Evolutionary conservation across 2,888 invertebrate genomes (phyloP), one percentile per base, ranked within the genome.

Genomic region (Glaucopsyche alexis): DNA sequence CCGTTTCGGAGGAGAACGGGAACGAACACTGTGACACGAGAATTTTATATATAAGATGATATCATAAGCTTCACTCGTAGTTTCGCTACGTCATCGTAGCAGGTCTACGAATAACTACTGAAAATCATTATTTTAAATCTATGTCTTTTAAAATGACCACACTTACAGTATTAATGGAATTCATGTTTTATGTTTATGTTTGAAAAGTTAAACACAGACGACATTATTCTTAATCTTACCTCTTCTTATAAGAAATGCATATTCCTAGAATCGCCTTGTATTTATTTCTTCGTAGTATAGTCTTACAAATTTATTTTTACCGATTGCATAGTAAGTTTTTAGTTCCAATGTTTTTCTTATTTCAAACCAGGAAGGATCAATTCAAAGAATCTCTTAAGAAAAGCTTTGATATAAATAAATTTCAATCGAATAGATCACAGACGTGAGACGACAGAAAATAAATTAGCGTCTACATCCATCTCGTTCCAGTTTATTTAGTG

Each of bases 381-480:
- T 60, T 60, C 60, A 60, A 60, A 60, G 60, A 60, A 60, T 29
- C 29, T 60, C 29, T 38, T 38, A 60, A 11, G 29, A 60, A 60
- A 60, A 38, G 29, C 60, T 14, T 60, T 60, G 60, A 38, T 60
- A 60, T 7, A 60, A 29, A 60, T 60, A 60, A 13, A 38, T 29
- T 60, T 60, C 60, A 38, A 60, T 60, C 29, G 60, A 60, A 60
- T 38, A 60, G 60, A 60, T 60, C 29, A 50, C 50, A 60, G 60
- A 9, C 60, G 60, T 38, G 7, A 29, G 29, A 13, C 60, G 60
- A 60, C 14, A 29, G 29, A 13, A 60, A 11, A 55, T 60, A 60
- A 60, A 60, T 60, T 29, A 55, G 19, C 55, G 47, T 2, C 2
- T 7, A 29, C 29, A 60, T 60, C 14, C 29, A 60, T 60, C 29